These are phyloP conservation scores for Drosophila ustulata DNA, from an alignment of 2,888 invertebrate species.

Conservation along the genomic window DNA sequence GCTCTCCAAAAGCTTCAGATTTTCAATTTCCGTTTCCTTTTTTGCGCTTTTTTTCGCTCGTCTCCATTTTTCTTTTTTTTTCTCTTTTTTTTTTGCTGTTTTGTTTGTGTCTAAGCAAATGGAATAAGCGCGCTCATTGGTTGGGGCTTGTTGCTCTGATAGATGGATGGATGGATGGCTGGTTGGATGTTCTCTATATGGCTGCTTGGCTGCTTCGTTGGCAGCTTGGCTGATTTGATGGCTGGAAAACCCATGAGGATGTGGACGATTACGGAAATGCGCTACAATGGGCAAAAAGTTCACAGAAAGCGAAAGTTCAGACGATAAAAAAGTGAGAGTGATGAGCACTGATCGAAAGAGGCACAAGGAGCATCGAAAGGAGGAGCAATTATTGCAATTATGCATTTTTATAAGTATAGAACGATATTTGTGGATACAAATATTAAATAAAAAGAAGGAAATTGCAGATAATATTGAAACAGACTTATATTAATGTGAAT, in stretches of 20 bases:
- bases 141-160: conserved; percentile 65
- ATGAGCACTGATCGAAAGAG: conserved; percentile 21
- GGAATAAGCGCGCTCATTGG: conserved; percentile 79
- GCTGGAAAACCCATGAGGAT: conserved; percentile 32
- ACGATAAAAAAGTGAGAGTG: conserved; percentile 36
- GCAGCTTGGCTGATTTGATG: conserved; percentile 9
- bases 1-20: conserved; percentile 78
- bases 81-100: conserved; percentile 21
- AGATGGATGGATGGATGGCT: conserved; percentile 36
- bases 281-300: conserved; percentile 39
- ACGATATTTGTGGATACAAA: too few relatives aligned
- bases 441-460: too few relatives aligned
- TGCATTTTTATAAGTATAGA: neutral
- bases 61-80: conserved; percentile 6
- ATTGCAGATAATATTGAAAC: too few relatives aligned
- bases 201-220: conserved; percentile 3
- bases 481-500: too few relatives aligned
- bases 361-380: neutral
- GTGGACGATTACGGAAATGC: conserved; percentile 50
- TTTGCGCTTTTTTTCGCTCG: conserved; percentile 18
- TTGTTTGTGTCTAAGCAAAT: conserved; percentile 79
- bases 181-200: conserved; percentile 16
- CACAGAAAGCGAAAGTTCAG: conserved; percentile 37
- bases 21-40: conserved; percentile 79
- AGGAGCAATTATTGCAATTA: neutral